phyloP scores from a whole-genome alignment of 2,888 invertebrate species.

The Rhaphigaster nebulosa region DNA sequence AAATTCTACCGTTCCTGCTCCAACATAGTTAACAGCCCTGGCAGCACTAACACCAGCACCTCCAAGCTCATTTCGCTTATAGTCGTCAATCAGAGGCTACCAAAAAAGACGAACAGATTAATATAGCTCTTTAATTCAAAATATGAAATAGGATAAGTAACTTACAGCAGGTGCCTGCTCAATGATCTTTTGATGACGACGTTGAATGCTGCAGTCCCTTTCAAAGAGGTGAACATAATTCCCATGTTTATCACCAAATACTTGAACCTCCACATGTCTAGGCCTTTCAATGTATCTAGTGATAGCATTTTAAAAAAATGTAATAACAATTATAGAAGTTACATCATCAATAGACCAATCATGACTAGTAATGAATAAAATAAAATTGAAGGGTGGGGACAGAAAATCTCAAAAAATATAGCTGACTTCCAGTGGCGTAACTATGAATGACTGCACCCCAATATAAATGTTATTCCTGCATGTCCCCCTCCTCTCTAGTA shows the following conservation, averaged over 20 bases:
- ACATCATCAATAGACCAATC: background rate
- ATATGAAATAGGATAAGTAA: background rate
- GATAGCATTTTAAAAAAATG: background rate
- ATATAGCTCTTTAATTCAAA: background rate
- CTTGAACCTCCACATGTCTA: conserved; percentile 97
- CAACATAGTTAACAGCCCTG: conserved; percentile 94
- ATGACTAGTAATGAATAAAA: background rate
- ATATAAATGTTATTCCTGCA: too few relatives aligned
- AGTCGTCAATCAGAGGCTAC: conserved; percentile 86
- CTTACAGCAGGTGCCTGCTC: conserved; percentile 97
- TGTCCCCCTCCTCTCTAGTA: too few relatives aligned
- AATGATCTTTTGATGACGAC: conserved; percentile 98
- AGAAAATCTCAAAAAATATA: background rate
- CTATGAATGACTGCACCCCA: too few relatives aligned
- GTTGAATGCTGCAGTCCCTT: conserved; percentile 99
- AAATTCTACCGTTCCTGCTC: conserved; percentile 98
- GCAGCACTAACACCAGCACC: conserved; percentile 95
- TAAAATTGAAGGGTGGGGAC: background rate
- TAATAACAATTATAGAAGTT: background rate
- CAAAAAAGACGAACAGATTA: conserved; percentile 62
- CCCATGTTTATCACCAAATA: conserved; percentile 93
- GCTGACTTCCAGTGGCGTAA: too few relatives aligned
- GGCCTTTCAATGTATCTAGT: conserved; percentile 85
- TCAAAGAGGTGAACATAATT: conserved; percentile 97
- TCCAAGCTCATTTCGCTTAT: conserved; percentile 83